phyloP scores from a whole-genome alignment of 2,113 vertebrate species.

The Spea multiplicata region DNA sequence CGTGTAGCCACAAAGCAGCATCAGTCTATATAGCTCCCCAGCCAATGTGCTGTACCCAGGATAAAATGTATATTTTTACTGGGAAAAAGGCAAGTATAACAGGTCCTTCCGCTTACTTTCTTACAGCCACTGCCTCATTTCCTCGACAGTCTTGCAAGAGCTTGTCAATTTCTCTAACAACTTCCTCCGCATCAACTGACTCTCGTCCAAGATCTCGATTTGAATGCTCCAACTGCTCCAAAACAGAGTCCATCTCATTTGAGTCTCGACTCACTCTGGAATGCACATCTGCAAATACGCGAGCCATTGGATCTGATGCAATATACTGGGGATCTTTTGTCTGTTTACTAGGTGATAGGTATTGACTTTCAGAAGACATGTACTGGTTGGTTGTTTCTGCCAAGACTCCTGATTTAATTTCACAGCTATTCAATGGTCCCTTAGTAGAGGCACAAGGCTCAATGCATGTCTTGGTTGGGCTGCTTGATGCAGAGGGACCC shows the following conservation, averaged over 20 bases:
- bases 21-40: slow-evolving; percentile 66
- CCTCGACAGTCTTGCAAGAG: slow-evolving; percentile 97
- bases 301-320: slow-evolving; percentile 76
- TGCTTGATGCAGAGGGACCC: slow-evolving; percentile 90
- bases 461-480: slow-evolving; percentile 88
- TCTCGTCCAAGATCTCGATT: slow-evolving; percentile 79
- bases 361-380: slow-evolving; percentile 76
- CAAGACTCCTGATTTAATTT: slow-evolving; percentile 84
- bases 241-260: slow-evolving; percentile 72
- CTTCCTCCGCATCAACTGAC: slow-evolving; percentile 91
- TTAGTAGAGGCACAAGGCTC: slow-evolving; percentile 86
- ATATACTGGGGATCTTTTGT: slow-evolving; percentile 72
- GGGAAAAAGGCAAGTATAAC: slow-evolving; percentile 66
- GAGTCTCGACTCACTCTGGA: slow-evolving; percentile 73
- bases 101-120: slow-evolving; percentile 79
- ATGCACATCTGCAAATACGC: slow-evolving; percentile 76
- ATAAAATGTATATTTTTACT: slow-evolving; percentile 51
- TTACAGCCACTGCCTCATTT: slow-evolving; percentile 80
- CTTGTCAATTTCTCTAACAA: slow-evolving; percentile 97
- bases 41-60: slow-evolving; percentile 62
- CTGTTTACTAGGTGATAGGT: slow-evolving; percentile 88
- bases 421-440: slow-evolving; percentile 86
- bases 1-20: slow-evolving; percentile 86
- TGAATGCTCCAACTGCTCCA: slow-evolving; percentile 77
- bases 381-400: slow-evolving; percentile 83